Evolutionary conservation across 1,140 invertebrate species (phyloP).

Genomic region (Ceratina calcarata): DNA sequence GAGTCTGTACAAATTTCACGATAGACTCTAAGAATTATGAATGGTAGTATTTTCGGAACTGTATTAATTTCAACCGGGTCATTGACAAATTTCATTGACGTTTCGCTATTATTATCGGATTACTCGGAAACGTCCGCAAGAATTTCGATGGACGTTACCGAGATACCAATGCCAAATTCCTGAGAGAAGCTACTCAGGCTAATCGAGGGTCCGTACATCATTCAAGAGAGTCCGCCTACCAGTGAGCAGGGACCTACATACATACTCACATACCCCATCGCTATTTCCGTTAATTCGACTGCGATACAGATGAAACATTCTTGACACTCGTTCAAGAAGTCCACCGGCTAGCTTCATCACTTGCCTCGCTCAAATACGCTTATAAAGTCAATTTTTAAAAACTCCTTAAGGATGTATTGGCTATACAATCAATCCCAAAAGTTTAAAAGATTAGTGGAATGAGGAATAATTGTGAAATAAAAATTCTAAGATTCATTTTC

Average conservation of each 20-base stretch:
- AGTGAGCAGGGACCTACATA: conserved; percentile 1
- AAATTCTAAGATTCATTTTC: too few relatives aligned
- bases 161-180: neutral
- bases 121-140: neutral
- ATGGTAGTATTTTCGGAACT: too few relatives aligned
- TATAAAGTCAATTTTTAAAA: too few relatives aligned
- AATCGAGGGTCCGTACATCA: neutral
- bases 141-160: neutral
- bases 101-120: neutral
- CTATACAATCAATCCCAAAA: too few relatives aligned
- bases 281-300: neutral
- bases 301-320: neutral
- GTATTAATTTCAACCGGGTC: conserved; percentile 4
- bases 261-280: neutral
- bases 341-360: neutral
- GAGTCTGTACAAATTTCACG: too few relatives aligned
- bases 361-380: too few relatives aligned
- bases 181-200: neutral
- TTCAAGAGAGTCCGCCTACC: neutral
- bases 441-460: too few relatives aligned
- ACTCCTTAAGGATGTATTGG: too few relatives aligned
- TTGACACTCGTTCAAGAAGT: conserved; percentile 20
- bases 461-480: too few relatives aligned
- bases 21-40: too few relatives aligned
- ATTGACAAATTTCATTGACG: neutral